A percentile compares a stretch with the other conserved stretches of the same genome.
phyloP scores from a whole-genome alignment of 2,113 vertebrate species.

The Balaenoptera acutorostrata region DNA sequence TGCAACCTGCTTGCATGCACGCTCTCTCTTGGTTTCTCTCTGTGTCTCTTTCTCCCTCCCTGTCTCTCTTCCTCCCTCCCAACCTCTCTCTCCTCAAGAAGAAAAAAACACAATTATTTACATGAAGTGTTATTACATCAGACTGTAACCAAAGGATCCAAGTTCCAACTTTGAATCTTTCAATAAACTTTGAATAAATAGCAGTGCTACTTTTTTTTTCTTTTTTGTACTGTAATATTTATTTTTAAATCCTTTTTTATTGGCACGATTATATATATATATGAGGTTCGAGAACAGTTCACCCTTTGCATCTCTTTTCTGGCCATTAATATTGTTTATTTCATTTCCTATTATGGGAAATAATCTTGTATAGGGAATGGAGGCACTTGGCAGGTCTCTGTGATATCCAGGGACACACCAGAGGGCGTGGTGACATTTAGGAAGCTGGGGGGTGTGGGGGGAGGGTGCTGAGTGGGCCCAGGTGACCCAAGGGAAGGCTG shows the following conservation, averaged over 20 bases:
- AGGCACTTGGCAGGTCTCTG: neutral
- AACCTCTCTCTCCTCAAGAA: neutral
- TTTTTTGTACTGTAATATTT: neutral
- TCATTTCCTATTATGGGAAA: neutral
- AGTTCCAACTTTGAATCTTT: constrained; percentile 32
- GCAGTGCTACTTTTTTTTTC: neutral
- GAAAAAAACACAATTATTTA: neutral
- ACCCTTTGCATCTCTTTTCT: neutral
- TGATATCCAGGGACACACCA: accelerated
- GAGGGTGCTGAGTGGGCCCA: neutral
- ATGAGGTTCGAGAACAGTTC: neutral
- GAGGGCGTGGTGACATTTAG: neutral
- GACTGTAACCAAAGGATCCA: neutral
- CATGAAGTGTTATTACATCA: constrained; percentile 9
- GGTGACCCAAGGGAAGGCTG: neutral
- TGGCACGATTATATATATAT: neutral
- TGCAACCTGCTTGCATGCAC: neutral
- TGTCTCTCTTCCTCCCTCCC: neutral
- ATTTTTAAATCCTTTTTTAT: constrained; percentile 25
- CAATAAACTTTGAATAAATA: neutral
- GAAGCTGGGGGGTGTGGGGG: neutral
- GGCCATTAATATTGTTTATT: neutral
- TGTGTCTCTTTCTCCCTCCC: neutral
- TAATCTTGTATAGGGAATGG: neutral
- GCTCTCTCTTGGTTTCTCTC: neutral